Conservation (phyloP, 1,140 invertebrate genomes). For the Gerris buenoi region DNA sequence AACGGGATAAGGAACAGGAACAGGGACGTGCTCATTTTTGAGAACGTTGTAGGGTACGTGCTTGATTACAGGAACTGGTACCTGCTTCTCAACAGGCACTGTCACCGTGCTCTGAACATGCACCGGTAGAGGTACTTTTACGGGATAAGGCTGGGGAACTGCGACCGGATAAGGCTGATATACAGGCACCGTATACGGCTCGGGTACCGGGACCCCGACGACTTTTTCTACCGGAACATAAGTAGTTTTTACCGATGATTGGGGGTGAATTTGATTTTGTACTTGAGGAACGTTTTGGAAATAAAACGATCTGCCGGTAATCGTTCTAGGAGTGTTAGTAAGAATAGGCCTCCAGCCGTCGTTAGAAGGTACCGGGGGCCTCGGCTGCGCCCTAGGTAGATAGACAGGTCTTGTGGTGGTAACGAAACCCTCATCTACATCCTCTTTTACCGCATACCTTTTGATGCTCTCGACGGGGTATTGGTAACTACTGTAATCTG, state of each 20-base stretch:
- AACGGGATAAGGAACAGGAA: neutral
- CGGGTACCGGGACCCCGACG: neutral
- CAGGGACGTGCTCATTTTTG: neutral
- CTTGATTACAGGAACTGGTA: neutral
- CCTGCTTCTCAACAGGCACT: neutral
- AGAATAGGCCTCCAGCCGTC: neutral
- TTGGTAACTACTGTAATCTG: neutral
- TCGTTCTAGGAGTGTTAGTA: neutral
- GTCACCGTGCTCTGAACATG: neutral
- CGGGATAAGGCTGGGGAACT: neutral
- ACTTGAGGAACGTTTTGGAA: neutral
- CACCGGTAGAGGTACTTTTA: neutral
- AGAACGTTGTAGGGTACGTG: neutral
- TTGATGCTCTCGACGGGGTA: neutral
- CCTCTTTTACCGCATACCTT: neutral
- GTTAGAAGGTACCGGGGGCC: neutral
- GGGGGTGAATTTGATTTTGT: too few relatives aligned
- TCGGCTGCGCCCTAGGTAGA: neutral
- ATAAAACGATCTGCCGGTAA: too few relatives aligned
- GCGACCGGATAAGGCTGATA: neutral
- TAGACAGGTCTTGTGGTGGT: neutral
- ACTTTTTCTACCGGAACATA: neutral
- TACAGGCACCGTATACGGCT: neutral
- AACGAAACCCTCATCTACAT: neutral
- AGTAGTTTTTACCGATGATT: neutral